Conservation (phyloP, 2,797 vertebrate species). For the Halcyon smyrnensis region DNA sequence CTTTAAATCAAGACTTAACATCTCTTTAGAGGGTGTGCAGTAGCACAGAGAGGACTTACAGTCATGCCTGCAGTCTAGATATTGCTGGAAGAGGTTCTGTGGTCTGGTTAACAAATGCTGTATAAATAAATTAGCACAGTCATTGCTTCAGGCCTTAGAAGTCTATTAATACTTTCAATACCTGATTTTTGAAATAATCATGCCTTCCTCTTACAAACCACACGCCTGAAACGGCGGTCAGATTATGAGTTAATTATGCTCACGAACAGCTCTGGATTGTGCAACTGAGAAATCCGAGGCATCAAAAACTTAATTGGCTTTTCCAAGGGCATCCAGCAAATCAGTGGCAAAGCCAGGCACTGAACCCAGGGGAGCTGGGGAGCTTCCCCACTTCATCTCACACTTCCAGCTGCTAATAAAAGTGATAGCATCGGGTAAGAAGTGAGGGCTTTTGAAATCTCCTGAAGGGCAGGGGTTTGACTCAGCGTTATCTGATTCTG, state of each 20-base stretch:
- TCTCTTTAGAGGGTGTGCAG: not conserved
- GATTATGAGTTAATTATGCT: conserved; percentile 48
- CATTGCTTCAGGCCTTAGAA: conserved; percentile 48
- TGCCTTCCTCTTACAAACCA: conserved; percentile 5
- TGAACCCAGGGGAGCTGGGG: not conserved
- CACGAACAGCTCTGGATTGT: conserved; percentile 1
- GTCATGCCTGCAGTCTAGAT: not conserved
- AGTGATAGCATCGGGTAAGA: not conserved
- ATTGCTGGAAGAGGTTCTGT: not conserved
- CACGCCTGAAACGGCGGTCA: not conserved
- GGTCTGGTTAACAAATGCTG: not conserved
- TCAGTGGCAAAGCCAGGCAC: not conserved
- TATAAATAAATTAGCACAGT: conserved; percentile 51
- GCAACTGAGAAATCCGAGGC: conserved; percentile 33
- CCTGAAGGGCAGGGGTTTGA: not conserved
- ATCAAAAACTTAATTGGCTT: conserved; percentile 50
- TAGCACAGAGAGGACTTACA: not conserved
- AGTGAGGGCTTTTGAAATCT: not conserved
- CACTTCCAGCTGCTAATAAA: not conserved
- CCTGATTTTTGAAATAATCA: conserved; percentile 15
- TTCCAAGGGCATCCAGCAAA: conserved; percentile 62
- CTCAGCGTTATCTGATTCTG: not conserved
- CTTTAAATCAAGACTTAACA: not conserved
- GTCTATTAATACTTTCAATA: conserved; percentile 60
- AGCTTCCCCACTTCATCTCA: not conserved